phyloP scores from a whole-genome alignment of 2,797 vertebrate genomes.

The Thalassophryne amazonica region DNA sequence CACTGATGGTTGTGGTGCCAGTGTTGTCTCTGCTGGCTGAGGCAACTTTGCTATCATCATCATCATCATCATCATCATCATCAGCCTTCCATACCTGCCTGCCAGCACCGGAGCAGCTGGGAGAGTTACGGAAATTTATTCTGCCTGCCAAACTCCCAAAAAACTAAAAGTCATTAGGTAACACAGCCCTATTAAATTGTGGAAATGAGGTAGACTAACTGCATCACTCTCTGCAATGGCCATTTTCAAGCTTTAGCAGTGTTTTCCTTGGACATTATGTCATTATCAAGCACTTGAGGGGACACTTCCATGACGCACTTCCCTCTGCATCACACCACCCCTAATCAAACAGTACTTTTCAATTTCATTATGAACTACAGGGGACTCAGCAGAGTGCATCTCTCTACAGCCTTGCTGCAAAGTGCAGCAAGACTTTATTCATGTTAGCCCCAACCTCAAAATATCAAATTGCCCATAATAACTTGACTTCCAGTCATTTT shows the following conservation, averaged over 20 bases:
- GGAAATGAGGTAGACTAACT: conserved; percentile 15
- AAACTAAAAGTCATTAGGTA: conserved; percentile 30
- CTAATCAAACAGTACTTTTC: no score
- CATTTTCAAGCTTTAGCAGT: conserved; percentile 9
- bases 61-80: conserved; percentile 43
- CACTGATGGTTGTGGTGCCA: conserved; percentile 30
- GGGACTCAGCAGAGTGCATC: no score
- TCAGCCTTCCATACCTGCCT: conserved; percentile 44
- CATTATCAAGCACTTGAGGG: background rate
- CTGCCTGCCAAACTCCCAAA: conserved; percentile 33
- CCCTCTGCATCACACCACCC: no score
- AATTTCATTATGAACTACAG: no score
- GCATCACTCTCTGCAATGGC: conserved; percentile 2
- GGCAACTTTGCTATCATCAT: conserved; percentile 33
- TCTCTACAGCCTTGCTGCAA: no score
- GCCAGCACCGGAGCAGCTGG: conserved; percentile 44
- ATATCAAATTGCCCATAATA: no score
- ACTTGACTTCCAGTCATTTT: no score
- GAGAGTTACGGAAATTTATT: conserved; percentile 25
- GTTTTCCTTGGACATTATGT: background rate
- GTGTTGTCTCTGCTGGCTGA: conserved; percentile 15
- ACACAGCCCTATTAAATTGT: conserved; percentile 17
- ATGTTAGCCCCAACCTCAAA: no score
- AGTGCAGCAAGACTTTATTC: no score
- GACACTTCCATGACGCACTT: background rate